Evolutionary conservation across 2,797 vertebrate genomes (phyloP), one percentile per base, ranked within the genome.

Genomic region (Enteromius afrohamiltoni): DNA sequence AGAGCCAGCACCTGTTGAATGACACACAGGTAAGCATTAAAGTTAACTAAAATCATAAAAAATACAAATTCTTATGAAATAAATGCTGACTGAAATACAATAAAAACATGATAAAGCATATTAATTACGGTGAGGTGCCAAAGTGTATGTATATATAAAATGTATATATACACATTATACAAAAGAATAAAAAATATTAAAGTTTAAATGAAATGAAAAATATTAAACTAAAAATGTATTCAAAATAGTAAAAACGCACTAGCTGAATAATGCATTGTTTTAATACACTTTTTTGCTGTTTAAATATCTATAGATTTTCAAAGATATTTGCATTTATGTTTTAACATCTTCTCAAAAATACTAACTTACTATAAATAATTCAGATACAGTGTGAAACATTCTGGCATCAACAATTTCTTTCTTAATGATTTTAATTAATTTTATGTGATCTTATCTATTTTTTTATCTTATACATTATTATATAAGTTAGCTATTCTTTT

Each of bases 1-100:
- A 5, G 94, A 93, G 49, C 93, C 92, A 73, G 90, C 83, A 65
- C 95, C 95, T 95, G 87, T 74, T 26, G 19, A 76, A 68, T 47
- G 17, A 69, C 23, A 7, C 14, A 77, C 42, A 74, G 16, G 29
- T 74, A 16, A 53, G 64, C 67, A 40, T 65, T 65, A 65, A 7
- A 34, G 29, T 17, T 34, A 65, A 8, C 29, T 64, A 64, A 64
- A 17, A 31, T 31, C 13, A 64, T 7, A 17, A 62, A 31, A 31
- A 31, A 11, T n/a, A 1, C 0, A 55, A 42, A 10, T n/a, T n/a
- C 7, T 21, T 55, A n/a, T 4, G 9, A n/a, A 55, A 55, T 1
- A 10, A 29, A 62, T 7, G 26, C 60, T 62, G 6, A 29, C 13
- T 62, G 13, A 16, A 16, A 29, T 29, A 16, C 14, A 62, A 16